Conservation (phyloP, 2,113 vertebrate genomes). For the Nerophis lumbriciformis region DNA sequence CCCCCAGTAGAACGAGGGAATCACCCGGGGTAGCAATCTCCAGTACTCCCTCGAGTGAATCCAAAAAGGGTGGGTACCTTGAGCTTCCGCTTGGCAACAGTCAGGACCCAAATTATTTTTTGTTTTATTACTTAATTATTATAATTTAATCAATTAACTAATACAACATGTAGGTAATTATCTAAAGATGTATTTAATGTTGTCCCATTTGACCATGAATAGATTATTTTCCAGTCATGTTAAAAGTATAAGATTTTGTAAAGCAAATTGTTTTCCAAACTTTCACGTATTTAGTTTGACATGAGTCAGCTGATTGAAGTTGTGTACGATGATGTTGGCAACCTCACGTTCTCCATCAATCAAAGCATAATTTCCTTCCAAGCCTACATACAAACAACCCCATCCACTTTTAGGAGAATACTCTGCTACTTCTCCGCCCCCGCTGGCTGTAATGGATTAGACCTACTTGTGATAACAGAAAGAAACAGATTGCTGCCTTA, state of each 20-base stretch:
- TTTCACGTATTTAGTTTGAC: constrained; percentile 43
- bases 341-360: constrained; percentile 24
- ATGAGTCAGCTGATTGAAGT: constrained; percentile 31
- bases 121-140: no score
- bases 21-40: no score
- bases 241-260: constrained; percentile 15
- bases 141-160: no score
- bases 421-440: constrained; percentile 17
- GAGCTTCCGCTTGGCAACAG: no score
- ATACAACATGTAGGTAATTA: no score
- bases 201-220: no score
- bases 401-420: constrained; percentile 42
- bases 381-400: constrained; percentile 37
- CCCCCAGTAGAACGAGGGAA: no score
- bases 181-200: no score
- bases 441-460: constrained; percentile 42
- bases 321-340: constrained; percentile 8
- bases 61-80: no score
- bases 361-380: constrained; percentile 22
- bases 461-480: constrained; percentile 29
- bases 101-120: no score
- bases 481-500: constrained; percentile 38
- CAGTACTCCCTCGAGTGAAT: no score
- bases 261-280: constrained; percentile 33
- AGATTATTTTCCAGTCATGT: constrained; percentile 8